Base-by-base conservation (phyloP, 2,888 invertebrate genomes). In the Catocala nupta region DNA sequence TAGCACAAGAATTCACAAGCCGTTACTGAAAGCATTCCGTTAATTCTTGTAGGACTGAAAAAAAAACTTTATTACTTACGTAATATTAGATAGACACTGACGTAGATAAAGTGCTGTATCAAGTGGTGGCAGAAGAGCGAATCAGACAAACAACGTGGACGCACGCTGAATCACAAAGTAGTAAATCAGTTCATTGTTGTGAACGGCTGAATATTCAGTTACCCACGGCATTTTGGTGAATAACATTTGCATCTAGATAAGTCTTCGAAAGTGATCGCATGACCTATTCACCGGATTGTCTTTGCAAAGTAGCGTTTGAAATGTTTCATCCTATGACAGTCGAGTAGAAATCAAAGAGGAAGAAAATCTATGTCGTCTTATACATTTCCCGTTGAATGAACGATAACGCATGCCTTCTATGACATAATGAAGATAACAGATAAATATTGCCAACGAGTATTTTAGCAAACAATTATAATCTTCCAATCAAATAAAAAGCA, bases 141-240 rank as follows among this genome's bases (percentile, higher is more conserved):
- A 80, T 80, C 82, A 82, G 83, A 78, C 83, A 84, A 86, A 86
- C 83, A 83, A 82, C 81, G 83, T 81, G 86, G 81, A 91, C 90
- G 90, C 88, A 87, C 80, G 73, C 86, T 84, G 91, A 91, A 91
- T 92, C 84, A 79, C 88, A 86, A 90, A 90, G 86, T 84, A 88
- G 86, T 86, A 89, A 90, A 90, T 89, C 89, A 88, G 90, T 87
- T 86, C 86, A 87, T 87, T 89, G 86, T 87, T 85, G 86, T 84
- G 85, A 88, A 85, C 79, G 82, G 80, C 82, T 86, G 86, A 87
- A 88, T 87, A 86, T 90, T 87, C 87, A 85, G 85, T 85, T 85
- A 87, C 83, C 78, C 75, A 78, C 71, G 78, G 73, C 77, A 81
- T 82, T 87, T 85, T 82, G 81, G 75, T 78, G 81, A 80, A 83